A percentile compares a stretch with the other conserved stretches of the same genome.
phyloP scores from a whole-genome alignment of 2,888 invertebrate genomes.

The Mactromeris polynyma region DNA sequence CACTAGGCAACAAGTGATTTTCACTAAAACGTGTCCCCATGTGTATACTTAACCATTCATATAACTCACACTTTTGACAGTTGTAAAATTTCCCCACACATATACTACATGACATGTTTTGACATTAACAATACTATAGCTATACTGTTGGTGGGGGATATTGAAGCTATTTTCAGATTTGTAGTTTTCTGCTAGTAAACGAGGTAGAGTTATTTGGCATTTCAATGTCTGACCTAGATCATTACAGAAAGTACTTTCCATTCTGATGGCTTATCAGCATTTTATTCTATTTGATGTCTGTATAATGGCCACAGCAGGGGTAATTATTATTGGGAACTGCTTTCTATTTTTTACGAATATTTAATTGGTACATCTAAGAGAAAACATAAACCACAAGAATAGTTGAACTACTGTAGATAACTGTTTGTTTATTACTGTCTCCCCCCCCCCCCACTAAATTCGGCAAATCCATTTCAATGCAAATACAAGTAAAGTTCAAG shows the following conservation, averaged over 20 bases:
- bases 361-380: no score
- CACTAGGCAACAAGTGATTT: no score
- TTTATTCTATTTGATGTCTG: neutral
- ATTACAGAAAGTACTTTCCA: neutral
- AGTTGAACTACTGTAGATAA: no score
- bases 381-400: no score
- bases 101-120: neutral
- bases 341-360: no score
- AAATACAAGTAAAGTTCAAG: no score
- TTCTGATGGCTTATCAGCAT: neutral
- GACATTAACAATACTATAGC: neutral
- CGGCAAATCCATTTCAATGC: no score
- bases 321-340: no score
- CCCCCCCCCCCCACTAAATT: no score
- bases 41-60: neutral
- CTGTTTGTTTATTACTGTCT: no score
- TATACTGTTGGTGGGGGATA: neutral
- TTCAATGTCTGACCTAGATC: slow-evolving; percentile 19
- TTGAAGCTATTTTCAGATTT: neutral
- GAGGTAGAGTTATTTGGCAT: slow-evolving; percentile 15
- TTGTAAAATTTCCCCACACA: neutral
- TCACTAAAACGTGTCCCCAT: neutral
- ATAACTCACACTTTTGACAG: neutral
- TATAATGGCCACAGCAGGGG: neutral
- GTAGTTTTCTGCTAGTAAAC: neutral